Evolutionary conservation across 2,797 vertebrate genomes (phyloP).

Genomic region (Molossus alvarezi): DNA sequence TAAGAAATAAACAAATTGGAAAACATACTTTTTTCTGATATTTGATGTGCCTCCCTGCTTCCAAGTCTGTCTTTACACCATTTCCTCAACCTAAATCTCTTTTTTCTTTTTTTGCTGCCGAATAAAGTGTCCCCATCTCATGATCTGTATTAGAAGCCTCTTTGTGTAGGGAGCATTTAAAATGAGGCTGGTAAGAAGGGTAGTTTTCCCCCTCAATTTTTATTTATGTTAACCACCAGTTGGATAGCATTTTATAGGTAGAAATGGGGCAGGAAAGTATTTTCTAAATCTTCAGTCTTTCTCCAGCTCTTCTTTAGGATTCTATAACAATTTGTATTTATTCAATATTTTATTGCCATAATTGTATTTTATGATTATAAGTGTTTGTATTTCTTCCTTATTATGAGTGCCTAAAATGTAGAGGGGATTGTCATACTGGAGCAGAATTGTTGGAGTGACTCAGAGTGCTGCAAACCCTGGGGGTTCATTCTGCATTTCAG

Average conservation of each 20-base stretch:
- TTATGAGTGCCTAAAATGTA: not conserved
- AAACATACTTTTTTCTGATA: not conserved
- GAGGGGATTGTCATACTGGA: not conserved
- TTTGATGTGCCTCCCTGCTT: slow-evolving; percentile 17
- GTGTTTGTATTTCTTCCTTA: not conserved
- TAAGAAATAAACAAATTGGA: not conserved
- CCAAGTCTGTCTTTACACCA: not conserved
- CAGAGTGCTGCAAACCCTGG: not conserved
- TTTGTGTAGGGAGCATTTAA: not conserved
- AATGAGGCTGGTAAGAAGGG: not conserved
- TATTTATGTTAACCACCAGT: not conserved
- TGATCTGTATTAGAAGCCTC: not conserved
- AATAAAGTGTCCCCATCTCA: not conserved
- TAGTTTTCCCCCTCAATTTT: not conserved
- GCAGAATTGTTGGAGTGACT: not conserved
- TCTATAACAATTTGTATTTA: not conserved
- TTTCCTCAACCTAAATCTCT: slow-evolving; percentile 3
- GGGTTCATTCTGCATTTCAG: not conserved
- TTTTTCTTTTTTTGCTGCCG: not conserved
- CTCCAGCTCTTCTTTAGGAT: slow-evolving; percentile 1
- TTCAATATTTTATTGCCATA: not conserved
- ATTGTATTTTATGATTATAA: slow-evolving; percentile 24
- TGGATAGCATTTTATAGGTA: slow-evolving; percentile 15
- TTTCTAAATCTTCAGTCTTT: not conserved
- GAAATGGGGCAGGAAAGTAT: not conserved